These are phyloP conservation scores for Philypnodon macrostomus DNA, from an alignment of 2,797 vertebrate genomes.

Conservation along the genomic window DNA sequence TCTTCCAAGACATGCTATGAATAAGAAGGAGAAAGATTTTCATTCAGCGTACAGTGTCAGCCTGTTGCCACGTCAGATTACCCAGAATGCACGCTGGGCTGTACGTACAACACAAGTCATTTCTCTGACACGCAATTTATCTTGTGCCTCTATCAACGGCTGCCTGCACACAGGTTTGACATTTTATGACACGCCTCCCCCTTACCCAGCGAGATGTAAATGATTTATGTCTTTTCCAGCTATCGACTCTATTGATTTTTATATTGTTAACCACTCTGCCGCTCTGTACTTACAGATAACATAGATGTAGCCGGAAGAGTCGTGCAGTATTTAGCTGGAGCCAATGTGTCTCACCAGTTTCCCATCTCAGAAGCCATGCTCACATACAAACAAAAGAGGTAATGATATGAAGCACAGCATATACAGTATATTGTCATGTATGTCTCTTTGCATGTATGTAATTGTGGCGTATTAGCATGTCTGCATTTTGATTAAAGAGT, in stretches of 20 bases:
- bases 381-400: constrained; percentile 87
- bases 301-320: constrained; percentile 80
- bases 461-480: constrained; percentile 28
- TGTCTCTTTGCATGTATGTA: constrained; percentile 32
- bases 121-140: constrained; percentile 22
- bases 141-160: constrained; percentile 16
- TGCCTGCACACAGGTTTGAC: constrained; percentile 27
- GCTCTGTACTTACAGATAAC: constrained; percentile 65
- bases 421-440: not conserved
- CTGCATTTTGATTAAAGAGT: constrained; percentile 7
- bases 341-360: constrained; percentile 81
- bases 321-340: constrained; percentile 79
- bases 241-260: not conserved
- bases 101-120: constrained; percentile 13
- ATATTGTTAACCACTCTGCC: constrained; percentile 20
- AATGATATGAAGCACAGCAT: constrained; percentile 9
- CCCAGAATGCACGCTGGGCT: constrained; percentile 4
- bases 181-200: constrained; percentile 23
- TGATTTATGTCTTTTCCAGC: constrained; percentile 35
- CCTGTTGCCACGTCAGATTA: constrained; percentile 7
- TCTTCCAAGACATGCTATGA: not conserved
- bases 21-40: constrained; percentile 11
- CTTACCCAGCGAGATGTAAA: constrained; percentile 26
- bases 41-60: constrained; percentile 13
- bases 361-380: constrained; percentile 86